These are phyloP conservation scores for Drosophila buzzatii DNA, from an alignment of 2,888 invertebrate genomes.

Conservation along the genomic window DNA sequence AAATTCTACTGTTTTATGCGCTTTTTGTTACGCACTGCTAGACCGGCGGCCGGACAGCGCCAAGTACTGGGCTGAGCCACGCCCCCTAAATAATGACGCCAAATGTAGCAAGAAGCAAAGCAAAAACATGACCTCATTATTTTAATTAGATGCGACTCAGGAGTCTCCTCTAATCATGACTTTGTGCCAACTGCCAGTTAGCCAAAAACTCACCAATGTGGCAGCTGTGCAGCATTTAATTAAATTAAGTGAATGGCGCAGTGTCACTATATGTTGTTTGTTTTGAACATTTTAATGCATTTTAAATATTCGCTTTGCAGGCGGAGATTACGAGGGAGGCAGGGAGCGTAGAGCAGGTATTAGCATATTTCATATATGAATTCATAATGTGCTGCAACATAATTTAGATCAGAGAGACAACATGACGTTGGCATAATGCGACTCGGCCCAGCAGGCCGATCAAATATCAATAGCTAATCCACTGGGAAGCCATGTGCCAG, in stretches of 20 bases:
- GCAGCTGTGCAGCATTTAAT: conserved; percentile 48
- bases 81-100: conserved; percentile 62
- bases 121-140: conserved; percentile 56
- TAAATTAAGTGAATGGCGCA: conserved; percentile 56
- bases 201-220: conserved; percentile 19
- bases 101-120: conserved; percentile 17
- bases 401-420: conserved; percentile 24
- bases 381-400: conserved; percentile 9
- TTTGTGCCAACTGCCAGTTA: conserved; percentile 14
- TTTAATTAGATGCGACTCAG: conserved; percentile 65
- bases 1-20: conserved; percentile 74
- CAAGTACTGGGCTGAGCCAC: conserved; percentile 45
- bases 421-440: conserved; percentile 29
- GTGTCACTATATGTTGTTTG: conserved; percentile 10
- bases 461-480: conserved; percentile 63
- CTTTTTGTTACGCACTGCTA: conserved; percentile 68
- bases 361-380: conserved; percentile 12
- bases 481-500: conserved; percentile 31
- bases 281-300: conserved; percentile 45
- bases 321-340: not conserved
- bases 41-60: conserved; percentile 15
- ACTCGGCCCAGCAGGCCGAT: conserved; percentile 24
- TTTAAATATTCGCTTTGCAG: conserved; percentile 42
- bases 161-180: conserved; percentile 18
- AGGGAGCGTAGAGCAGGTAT: not conserved